Conservation (phyloP, 1,140 invertebrate genomes). For the Cyrtorhinus lividipennis region DNA sequence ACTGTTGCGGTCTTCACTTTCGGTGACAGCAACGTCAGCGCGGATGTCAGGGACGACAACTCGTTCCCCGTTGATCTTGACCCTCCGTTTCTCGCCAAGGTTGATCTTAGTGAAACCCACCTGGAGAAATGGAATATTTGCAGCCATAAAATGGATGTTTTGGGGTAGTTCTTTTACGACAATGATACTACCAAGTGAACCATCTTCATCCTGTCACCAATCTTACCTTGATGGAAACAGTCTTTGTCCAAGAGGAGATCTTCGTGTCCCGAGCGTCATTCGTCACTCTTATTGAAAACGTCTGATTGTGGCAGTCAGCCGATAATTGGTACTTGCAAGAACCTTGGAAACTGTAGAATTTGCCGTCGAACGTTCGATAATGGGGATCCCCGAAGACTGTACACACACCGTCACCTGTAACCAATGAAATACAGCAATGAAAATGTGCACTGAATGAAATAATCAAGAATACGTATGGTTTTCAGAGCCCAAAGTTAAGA, state of each 20-base stretch:
- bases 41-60: constrained; percentile 50
- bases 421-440: too few relatives aligned
- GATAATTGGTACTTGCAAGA: constrained; percentile 78
- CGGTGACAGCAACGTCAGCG: constrained; percentile 36
- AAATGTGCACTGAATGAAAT: too few relatives aligned
- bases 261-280: constrained; percentile 67
- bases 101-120: constrained; percentile 59
- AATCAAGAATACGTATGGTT: too few relatives aligned
- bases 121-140: constrained; percentile 25
- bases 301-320: constrained; percentile 60
- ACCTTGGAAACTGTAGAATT: constrained; percentile 80
- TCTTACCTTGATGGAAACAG: constrained; percentile 58
- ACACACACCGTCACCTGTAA: constrained; percentile 65
- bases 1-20: constrained; percentile 37
- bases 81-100: constrained; percentile 68
- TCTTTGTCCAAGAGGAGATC: constrained; percentile 74
- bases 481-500: too few relatives aligned
- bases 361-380: constrained; percentile 84
- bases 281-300: constrained; percentile 74
- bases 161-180: too few relatives aligned
- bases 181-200: too few relatives aligned
- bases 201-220: too few relatives aligned
- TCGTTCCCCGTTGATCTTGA: constrained; percentile 68
- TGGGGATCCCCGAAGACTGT: constrained; percentile 87
- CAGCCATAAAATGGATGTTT: too few relatives aligned